Conservation (phyloP, 2,888 invertebrate genomes). For the Leucophenga montana region DNA sequence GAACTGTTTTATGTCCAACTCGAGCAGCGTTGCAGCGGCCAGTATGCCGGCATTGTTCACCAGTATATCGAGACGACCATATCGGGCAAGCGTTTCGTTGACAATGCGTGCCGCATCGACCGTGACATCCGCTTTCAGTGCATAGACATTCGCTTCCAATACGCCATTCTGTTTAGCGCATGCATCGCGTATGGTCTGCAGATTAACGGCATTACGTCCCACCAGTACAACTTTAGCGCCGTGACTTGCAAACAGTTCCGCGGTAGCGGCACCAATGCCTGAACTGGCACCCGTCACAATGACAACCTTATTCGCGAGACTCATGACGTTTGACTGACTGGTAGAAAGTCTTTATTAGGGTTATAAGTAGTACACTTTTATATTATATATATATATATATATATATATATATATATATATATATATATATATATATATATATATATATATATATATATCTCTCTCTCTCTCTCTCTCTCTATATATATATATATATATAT, state of each 20-base stretch:
- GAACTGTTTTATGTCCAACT: conserved; percentile 84
- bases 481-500: too few species aligned
- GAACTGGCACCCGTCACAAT: conserved; percentile 82
- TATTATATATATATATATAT: too few species aligned
- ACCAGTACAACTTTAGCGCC: conserved; percentile 78
- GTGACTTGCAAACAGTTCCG: conserved; percentile 78
- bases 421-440: too few species aligned
- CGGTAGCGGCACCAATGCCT: conserved; percentile 83
- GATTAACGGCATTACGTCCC: conserved; percentile 81
- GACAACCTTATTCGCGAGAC: conserved; percentile 73
- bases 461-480: too few species aligned
- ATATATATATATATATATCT: too few species aligned
- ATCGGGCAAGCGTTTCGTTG: conserved; percentile 80
- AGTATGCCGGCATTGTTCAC: conserved; percentile 91
- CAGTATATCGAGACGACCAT: conserved; percentile 80
- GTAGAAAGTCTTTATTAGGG: too few species aligned
- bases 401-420: too few species aligned
- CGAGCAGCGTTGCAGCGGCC: conserved; percentile 84
- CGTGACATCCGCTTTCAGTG: conserved; percentile 77
- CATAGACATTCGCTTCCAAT: conserved; percentile 56
- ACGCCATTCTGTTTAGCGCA: conserved; percentile 70
- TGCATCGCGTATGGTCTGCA: conserved; percentile 77
- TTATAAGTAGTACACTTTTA: too few species aligned
- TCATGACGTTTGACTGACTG: conserved; percentile 51
- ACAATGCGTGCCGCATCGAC: conserved; percentile 80